phyloP scores from a whole-genome alignment of 2,888 invertebrate species.

The Macrophya annulata region DNA sequence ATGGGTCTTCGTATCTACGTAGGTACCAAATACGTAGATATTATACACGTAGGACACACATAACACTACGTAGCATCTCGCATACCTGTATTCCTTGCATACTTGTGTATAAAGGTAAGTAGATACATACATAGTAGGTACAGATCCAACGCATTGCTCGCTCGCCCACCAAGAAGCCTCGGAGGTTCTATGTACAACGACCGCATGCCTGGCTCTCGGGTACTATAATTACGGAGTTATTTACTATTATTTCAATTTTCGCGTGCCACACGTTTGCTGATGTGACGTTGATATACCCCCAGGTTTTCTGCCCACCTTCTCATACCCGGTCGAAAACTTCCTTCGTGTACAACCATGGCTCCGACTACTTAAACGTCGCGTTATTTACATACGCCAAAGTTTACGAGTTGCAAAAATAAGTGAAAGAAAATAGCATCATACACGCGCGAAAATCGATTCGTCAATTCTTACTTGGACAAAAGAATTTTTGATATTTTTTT shows the following conservation, averaged over 20 bases:
- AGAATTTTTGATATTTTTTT: not conserved
- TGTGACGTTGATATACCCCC: slow-evolving; percentile 63
- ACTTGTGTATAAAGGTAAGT: slow-evolving; percentile 7
- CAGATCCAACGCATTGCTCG: slow-evolving; percentile 52
- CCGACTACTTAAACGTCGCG: slow-evolving; percentile 5
- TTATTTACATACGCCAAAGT: slow-evolving; percentile 5
- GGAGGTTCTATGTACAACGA: slow-evolving; percentile 35
- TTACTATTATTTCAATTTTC: slow-evolving; percentile 76
- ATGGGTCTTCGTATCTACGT: slow-evolving; percentile 15
- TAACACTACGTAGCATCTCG: slow-evolving; percentile 7
- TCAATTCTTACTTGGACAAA: not conserved
- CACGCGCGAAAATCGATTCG: not conserved
- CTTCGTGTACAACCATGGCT: slow-evolving; percentile 12
- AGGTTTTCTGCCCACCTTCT: slow-evolving; percentile 27
- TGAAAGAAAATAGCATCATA: too few relatives aligned
- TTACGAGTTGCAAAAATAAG: not conserved
- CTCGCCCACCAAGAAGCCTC: slow-evolving; percentile 34
- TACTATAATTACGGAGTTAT: slow-evolving; percentile 73
- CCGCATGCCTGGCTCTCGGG: slow-evolving; percentile 63
- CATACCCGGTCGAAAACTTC: not conserved
- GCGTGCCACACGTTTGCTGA: slow-evolving; percentile 72
- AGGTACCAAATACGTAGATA: not conserved
- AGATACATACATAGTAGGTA: slow-evolving; percentile 12
- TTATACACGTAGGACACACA: slow-evolving; percentile 3
- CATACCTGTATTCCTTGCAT: slow-evolving; percentile 36